Evolutionary conservation across 30 jellyfish, hydroid and myxozoan species (phyloP), one percentile per base, ranked within the genome.

Genomic region (Pseudorhiza aurosa): DNA sequence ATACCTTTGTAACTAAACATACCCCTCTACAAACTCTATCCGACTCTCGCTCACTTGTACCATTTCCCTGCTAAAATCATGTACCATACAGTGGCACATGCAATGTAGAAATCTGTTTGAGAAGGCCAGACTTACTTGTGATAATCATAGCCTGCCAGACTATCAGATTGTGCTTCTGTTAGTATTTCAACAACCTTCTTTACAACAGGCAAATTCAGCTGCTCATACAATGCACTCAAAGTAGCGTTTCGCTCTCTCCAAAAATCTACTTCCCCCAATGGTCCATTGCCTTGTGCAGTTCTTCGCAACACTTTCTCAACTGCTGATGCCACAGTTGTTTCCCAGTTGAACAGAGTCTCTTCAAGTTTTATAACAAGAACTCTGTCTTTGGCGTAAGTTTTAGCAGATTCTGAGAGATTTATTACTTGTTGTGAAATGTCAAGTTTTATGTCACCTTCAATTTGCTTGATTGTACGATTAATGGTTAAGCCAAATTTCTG

Each of bases 201-300:
- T n/a, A 92, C 96, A 46, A 62, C 97, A 11, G 96, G 95, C 85
- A 72, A 58, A 49, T 92, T 92, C 59, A 92, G 68, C 53, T 92
- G 98, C 80, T 92, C 98, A 67, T 78, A 86, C 46, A 92, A 70
- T 0, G 96, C 98, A 85, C 98, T 92, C 24, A 92, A 64, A 10
- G 96, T 92, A 18, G 98, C 98, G 74, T 81, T 85, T 26, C 98
- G 75, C 67, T 80, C 98, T 39, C 98, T 67, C 98, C 98, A 92
- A 43, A 92, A 92, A 49, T 92, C 98, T 12, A 92, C 91, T 45
- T 92, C 98, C 6, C 96, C 98, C 33, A 92, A 47, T 42, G 98
- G 98, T 21, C 98, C 97, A 71, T 65, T 73, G 0, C 97, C 96
- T 27, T 85, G 98, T 30, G 98, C 94, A 26, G 88, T 58, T 29